A percentile compares a stretch with the other conserved stretches of the same genome.
Conservation (phyloP, 2,113 vertebrate species). For the Amazona guildingii region DNA sequence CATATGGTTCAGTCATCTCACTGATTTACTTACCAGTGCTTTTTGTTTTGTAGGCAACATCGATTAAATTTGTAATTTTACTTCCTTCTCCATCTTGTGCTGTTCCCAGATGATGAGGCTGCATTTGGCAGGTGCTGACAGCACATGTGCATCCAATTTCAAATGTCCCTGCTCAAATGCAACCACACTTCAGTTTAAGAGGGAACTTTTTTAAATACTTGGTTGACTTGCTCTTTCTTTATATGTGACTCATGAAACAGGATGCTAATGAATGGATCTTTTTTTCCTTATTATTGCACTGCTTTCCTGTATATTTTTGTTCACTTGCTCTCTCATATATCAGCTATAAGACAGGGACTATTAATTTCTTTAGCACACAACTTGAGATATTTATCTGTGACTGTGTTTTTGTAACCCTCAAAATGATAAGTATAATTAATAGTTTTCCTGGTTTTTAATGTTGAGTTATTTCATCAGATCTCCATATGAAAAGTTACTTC, state of each 20-base stretch:
- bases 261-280: neutral
- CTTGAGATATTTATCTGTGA: neutral
- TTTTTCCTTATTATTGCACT: neutral
- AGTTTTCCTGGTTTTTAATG: neutral
- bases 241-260: neutral
- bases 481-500: neutral
- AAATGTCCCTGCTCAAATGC: neutral
- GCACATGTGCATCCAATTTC: fast-evolving
- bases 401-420: neutral
- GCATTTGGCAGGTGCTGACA: neutral
- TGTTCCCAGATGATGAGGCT: neutral
- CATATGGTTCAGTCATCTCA: neutral
- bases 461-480: neutral
- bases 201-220: neutral
- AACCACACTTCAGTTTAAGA: neutral
- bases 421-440: neutral
- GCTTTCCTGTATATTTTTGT: neutral
- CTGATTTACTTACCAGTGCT: neutral
- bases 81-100: neutral
- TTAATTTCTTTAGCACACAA: neutral
- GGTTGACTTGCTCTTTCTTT: neutral
- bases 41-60: neutral
- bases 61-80: neutral
- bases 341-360: neutral
- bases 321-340: neutral